Conservation (phyloP, 23 tunicate species). For the Oikopleura dioica region DNA sequence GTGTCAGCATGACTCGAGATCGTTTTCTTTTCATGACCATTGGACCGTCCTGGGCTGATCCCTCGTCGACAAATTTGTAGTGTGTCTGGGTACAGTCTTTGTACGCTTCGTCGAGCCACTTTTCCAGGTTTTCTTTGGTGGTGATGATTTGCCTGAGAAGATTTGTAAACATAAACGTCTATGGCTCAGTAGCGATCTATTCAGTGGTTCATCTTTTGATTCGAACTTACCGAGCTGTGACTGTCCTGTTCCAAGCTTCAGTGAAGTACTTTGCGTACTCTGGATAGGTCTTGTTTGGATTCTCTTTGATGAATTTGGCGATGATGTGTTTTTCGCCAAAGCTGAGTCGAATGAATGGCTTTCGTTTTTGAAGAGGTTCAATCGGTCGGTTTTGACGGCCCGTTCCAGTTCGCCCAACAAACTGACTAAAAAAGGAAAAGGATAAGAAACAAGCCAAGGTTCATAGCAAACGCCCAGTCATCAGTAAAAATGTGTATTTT, state of each 20-base stretch:
- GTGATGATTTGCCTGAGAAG: not conserved
- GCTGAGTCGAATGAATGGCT: slow-evolving; percentile 9
- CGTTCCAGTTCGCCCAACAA: too few species aligned
- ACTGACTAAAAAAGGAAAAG: too few species aligned
- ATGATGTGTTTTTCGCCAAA: slow-evolving; percentile 11
- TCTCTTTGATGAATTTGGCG: not conserved
- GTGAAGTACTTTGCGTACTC: slow-evolving; percentile 11
- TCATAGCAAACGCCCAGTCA: too few species aligned
- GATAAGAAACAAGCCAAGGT: too few species aligned
- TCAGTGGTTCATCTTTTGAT: not conserved
- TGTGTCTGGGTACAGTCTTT: slow-evolving; percentile 9
- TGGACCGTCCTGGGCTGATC: not conserved
- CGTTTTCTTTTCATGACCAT: slow-evolving; percentile 15
- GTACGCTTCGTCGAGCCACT: slow-evolving; percentile 6
- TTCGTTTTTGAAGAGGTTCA: slow-evolving; percentile 7
- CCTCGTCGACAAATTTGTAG: slow-evolving; percentile 12
- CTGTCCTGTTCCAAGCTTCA: not conserved
- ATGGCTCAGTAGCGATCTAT: too few species aligned
- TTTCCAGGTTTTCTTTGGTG: slow-evolving; percentile 1
- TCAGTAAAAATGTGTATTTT: too few species aligned
- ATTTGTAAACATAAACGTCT: too few species aligned
- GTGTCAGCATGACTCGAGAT: not conserved
- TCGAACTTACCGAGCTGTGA: not conserved
- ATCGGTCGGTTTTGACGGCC: not conserved
- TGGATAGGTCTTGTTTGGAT: slow-evolving; percentile 8